Conservation (phyloP, 1,140 invertebrate genomes). For the Drosophila leontia region DNA sequence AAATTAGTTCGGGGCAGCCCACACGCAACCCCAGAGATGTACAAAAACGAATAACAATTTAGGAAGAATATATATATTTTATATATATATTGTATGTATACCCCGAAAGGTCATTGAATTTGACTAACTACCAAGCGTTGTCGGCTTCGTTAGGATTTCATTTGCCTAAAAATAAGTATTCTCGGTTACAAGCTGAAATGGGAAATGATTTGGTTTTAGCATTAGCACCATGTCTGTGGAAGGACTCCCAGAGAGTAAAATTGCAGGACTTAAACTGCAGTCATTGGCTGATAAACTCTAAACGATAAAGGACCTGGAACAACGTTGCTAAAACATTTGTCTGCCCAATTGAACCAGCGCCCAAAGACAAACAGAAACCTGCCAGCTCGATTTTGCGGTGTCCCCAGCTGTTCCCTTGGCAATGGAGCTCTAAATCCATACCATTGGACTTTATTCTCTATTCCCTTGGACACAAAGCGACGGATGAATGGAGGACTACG, state of each 20-base stretch:
- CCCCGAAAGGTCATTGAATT: slow-evolving; percentile 7
- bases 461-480: slow-evolving; percentile 24
- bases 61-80: neutral
- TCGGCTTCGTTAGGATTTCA: neutral
- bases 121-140: slow-evolving; percentile 10
- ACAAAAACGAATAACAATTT: slow-evolving; percentile 4
- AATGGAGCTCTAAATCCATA: slow-evolving; percentile 64
- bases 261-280: slow-evolving; percentile 27
- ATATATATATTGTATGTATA: too few species aligned
- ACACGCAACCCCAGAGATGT: slow-evolving; percentile 24
- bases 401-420: slow-evolving; percentile 39
- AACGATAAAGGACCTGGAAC: slow-evolving; percentile 2
- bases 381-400: slow-evolving; percentile 25
- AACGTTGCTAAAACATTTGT: slow-evolving; percentile 57
- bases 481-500: slow-evolving; percentile 40
- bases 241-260: slow-evolving; percentile 7
- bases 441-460: slow-evolving; percentile 49
- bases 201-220: slow-evolving; percentile 7
- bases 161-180: slow-evolving; percentile 16
- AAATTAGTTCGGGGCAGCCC: slow-evolving; percentile 50
- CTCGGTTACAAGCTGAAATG: slow-evolving; percentile 7
- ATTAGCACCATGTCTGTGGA: slow-evolving; percentile 14
- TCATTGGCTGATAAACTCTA: slow-evolving; percentile 21
- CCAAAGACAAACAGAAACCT: slow-evolving; percentile 53
- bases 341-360: slow-evolving; percentile 64